These are phyloP conservation scores for Drosophila formosana DNA, from an alignment of 2,888 invertebrate species.

Conservation along the genomic window DNA sequence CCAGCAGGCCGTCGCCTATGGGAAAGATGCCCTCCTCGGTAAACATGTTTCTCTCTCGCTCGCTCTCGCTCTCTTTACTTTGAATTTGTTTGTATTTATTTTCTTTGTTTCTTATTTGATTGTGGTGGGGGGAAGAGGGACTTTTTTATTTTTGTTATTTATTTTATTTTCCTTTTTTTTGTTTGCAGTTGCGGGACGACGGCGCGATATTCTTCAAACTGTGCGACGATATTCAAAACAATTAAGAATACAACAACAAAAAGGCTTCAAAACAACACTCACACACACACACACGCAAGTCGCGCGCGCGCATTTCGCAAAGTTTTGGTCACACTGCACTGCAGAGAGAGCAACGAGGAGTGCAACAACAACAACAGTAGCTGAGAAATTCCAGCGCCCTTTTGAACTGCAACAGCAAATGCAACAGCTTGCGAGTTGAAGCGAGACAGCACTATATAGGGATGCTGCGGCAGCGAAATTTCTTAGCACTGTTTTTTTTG, in stretches of 20 bases:
- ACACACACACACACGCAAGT: slow-evolving; percentile 24
- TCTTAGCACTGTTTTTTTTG: slow-evolving; percentile 27
- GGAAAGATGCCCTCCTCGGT: slow-evolving; percentile 84
- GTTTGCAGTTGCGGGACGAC: slow-evolving; percentile 37
- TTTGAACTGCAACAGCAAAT: slow-evolving; percentile 48
- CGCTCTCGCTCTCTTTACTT: slow-evolving; percentile 24
- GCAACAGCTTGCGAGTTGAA: slow-evolving; percentile 53
- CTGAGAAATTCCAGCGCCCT: slow-evolving; percentile 65
- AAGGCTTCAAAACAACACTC: slow-evolving; percentile 19
- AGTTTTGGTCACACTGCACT: slow-evolving; percentile 50
- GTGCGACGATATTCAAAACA: slow-evolving; percentile 41
- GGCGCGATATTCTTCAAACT: slow-evolving; percentile 24
- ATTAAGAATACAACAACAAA: slow-evolving; percentile 22
- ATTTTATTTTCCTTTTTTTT: not conserved
- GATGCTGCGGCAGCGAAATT: slow-evolving; percentile 56
- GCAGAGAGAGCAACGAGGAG: not conserved
- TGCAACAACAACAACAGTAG: slow-evolving; percentile 24
- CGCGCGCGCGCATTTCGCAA: slow-evolving; percentile 47
- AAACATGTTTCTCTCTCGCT: slow-evolving; percentile 80
- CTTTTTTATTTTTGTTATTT: slow-evolving; percentile 11
- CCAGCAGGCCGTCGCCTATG: slow-evolving; percentile 90
- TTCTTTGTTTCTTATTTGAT: slow-evolving; percentile 15
- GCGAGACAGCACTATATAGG: slow-evolving; percentile 55
- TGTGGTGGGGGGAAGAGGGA: slow-evolving; percentile 17
- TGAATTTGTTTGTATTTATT: slow-evolving; percentile 13